Evolutionary conservation across 2,113 vertebrate genomes (phyloP), one percentile per base, ranked within the genome.

Genomic region (Noturus placidus): DNA sequence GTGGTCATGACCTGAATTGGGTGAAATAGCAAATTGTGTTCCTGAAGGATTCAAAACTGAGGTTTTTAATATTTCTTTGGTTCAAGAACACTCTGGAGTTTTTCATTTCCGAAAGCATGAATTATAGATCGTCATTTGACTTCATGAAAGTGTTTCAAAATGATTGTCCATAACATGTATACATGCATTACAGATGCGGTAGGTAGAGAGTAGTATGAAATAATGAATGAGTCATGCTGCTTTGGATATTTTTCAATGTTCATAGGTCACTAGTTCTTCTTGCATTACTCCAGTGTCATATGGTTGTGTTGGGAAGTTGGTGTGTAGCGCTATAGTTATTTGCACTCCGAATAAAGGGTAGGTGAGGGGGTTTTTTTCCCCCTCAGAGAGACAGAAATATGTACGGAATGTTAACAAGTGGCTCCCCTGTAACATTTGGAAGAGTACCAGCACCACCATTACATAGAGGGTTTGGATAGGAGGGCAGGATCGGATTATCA

Each of bases 371-470:
- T 89, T 56, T 91, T 84, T 85, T 69, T 50, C 65, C 65, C 8
- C 83, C 30, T 79, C 27, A 19, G 89, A 46, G 38, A 82, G 84
- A 77, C 88, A 42, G n/a, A 94, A 88, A 56, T 86, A 91, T 92
- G 81, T 86, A 56, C 72, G 92, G 93, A 94, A 94, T 94, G 94
- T 93, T 91, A 92, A 91, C 93, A 93, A 91, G 86, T 50, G 19
- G 91, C 91, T 90, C 81, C 33, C 30, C 61, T 72, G 11, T 80
- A 56, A 57, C 42, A n/a, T 78, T 74, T 88, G 72, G 59, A 84
- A 78, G 61, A 35, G 22, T 22, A 84, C 69, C 76, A 67, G 33
- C 30, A 30, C 59, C 59, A 54, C 42, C 27, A 77, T 59, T 77
- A 22, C 54, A 63, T 59, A n/a, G 54, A 42, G 22, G 83, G 35